Base-by-base conservation (phyloP, 2,888 invertebrate species). In the Yponomeuta malinellus region DNA sequence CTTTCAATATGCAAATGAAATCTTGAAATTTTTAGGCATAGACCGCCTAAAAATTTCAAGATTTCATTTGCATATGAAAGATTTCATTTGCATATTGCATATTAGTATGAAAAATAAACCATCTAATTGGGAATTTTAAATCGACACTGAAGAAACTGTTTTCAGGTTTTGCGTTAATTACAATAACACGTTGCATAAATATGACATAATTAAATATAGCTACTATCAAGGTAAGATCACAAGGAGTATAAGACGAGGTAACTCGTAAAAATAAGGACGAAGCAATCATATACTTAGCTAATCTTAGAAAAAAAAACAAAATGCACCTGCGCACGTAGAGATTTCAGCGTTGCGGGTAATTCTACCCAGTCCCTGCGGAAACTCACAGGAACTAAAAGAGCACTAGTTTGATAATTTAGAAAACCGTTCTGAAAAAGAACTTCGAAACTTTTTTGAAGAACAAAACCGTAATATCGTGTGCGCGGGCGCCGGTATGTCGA, bases 311-410 rank as follows among this genome's bases (percentile, higher is more conserved):
- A 70, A 70, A 71, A 82, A 79, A 87, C 83, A 86, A 84, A 59
- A 80, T 87, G 89, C 89, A 91, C 91, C 90, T 91, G 89, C 79
- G 78, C 83, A 81, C 80, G 87, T 79, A 76, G 85, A 83, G 75
- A 76, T 81, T 82, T 83, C 85, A 83, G 82, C 81, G 79, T 81
- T 82, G 82, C 84, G 76, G 78, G 80, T 79, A 78, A 79, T 78
- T 75, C 82, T 75, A 84, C 84, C 81, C 82, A 82, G 80, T 76
- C 79, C 75, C 23, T 9, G n/a, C 1, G 23, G n/a, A n/a, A 52
- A 82, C 78, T 78, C 86, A 88, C 88, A 80, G 81, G 79, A 78
- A 82, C 78, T 78, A 79, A 80, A 82, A n/a, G 37, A 37, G 3
- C 69, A 69, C 69, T 63, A 29, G n/a, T 33, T 63, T 4, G 15